phyloP scores from a whole-genome alignment of 2,113 vertebrate genomes.

The Halcyon senegalensis region DNA sequence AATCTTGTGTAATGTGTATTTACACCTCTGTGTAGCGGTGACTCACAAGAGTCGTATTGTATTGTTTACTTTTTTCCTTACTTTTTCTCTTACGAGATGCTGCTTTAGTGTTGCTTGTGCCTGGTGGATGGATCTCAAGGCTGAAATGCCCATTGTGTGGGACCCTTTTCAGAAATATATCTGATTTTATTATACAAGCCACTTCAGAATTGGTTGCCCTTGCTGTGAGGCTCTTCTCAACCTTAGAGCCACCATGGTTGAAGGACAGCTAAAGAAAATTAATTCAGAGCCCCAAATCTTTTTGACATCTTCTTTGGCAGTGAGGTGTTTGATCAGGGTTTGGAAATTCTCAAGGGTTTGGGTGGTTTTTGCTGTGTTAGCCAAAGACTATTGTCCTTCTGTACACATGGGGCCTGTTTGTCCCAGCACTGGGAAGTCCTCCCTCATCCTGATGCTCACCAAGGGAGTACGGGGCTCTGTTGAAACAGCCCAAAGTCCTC shows the following conservation, averaged over 20 bases:
- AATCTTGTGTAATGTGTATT: neutral
- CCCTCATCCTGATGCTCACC: neutral
- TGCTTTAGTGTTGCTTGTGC: neutral
- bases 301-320: neutral
- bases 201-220: neutral
- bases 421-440: neutral
- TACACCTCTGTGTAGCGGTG: neutral
- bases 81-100: neutral
- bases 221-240: rapidly evolving
- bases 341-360: neutral
- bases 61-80: neutral
- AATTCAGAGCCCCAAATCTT: neutral
- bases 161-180: neutral
- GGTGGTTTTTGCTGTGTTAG: neutral
- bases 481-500: neutral
- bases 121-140: neutral
- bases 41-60: neutral
- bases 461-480: neutral
- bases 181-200: neutral
- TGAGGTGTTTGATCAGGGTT: neutral
- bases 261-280: neutral
- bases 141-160: neutral
- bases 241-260: neutral
- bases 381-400: neutral
- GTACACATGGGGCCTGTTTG: neutral